These are phyloP conservation scores for Tupaia chinensis DNA, from an alignment of 2,113 vertebrate genomes.

Conservation along the genomic window DNA sequence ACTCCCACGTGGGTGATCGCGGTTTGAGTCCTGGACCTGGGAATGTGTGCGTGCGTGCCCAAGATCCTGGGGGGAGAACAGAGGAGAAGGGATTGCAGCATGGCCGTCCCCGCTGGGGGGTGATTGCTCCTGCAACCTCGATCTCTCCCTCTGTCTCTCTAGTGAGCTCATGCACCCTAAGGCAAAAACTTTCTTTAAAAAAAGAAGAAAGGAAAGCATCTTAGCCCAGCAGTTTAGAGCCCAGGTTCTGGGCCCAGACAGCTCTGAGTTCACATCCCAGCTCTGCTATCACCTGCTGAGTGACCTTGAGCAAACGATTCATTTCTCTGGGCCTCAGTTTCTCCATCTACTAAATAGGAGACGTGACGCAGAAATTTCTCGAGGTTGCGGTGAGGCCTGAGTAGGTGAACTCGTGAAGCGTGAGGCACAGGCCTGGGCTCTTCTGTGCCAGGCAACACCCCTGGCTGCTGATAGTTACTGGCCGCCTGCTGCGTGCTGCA, in stretches of 20 bases:
- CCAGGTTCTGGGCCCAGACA: neutral
- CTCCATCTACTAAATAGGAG: neutral
- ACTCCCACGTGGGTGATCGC: too few relatives aligned
- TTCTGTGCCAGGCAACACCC: fast-evolving
- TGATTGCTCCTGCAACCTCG: too few relatives aligned
- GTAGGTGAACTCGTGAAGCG: neutral
- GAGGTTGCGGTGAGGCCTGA: neutral
- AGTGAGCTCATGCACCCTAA: too few relatives aligned
- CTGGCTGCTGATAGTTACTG: neutral
- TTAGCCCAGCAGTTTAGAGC: neutral
- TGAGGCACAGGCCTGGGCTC: fast-evolving
- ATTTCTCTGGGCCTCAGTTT: conserved; percentile 1
- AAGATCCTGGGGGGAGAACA: too few relatives aligned
- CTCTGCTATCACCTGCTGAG: neutral
- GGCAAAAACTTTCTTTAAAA: too few relatives aligned
- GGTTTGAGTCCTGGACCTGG: too few relatives aligned
- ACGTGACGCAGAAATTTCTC: neutral
- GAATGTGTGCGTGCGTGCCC: too few relatives aligned
- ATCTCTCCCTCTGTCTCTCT: too few relatives aligned
- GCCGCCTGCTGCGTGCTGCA: neutral
- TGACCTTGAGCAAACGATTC: neutral
- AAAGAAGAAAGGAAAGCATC: neutral
- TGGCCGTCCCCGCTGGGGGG: too few relatives aligned
- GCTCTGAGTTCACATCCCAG: neutral
- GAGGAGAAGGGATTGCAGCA: too few relatives aligned